These are phyloP conservation scores for Aleiodes leptofemur DNA, from an alignment of 2,888 invertebrate species.

Conservation along the genomic window DNA sequence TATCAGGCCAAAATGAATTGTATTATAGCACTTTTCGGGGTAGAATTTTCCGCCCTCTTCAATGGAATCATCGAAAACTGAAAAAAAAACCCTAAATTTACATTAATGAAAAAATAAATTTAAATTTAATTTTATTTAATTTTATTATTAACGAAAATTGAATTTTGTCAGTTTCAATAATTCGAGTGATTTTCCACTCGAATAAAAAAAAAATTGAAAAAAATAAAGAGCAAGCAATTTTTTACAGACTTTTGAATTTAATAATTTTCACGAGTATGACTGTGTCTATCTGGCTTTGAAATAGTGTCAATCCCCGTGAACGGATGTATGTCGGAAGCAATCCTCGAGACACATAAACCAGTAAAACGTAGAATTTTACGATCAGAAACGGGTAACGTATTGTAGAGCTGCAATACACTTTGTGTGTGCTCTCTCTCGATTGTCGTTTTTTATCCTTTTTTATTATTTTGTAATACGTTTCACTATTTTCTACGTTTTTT, in stretches of 20 bases:
- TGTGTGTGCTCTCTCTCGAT: slow-evolving; percentile 1
- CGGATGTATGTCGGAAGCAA: slow-evolving; percentile 30
- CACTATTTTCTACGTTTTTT: not conserved
- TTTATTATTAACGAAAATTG: no score
- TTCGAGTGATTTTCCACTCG: no score
- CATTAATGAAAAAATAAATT: no score
- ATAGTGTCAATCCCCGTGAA: slow-evolving; percentile 27
- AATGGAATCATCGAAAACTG: no score
- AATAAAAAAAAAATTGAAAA: no score
- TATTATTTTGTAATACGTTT: no score
- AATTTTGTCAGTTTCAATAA: no score
- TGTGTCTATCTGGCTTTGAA: slow-evolving; percentile 25
- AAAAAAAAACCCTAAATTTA: no score
- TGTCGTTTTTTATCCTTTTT: not conserved
- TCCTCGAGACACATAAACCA: slow-evolving; percentile 15
- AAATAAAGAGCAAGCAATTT: not conserved
- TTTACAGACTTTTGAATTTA: slow-evolving; percentile 22
- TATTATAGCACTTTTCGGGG: no score
- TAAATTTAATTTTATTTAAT: no score
- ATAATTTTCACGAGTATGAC: slow-evolving; percentile 22
- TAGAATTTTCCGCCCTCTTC: no score
- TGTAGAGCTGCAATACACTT: slow-evolving; percentile 7
- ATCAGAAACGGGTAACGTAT: slow-evolving; percentile 4
- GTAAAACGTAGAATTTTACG: slow-evolving; percentile 26
- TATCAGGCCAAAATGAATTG: no score